phyloP scores from a whole-genome alignment of 2,113 vertebrate species.

The Toxotes chatareus region DNA sequence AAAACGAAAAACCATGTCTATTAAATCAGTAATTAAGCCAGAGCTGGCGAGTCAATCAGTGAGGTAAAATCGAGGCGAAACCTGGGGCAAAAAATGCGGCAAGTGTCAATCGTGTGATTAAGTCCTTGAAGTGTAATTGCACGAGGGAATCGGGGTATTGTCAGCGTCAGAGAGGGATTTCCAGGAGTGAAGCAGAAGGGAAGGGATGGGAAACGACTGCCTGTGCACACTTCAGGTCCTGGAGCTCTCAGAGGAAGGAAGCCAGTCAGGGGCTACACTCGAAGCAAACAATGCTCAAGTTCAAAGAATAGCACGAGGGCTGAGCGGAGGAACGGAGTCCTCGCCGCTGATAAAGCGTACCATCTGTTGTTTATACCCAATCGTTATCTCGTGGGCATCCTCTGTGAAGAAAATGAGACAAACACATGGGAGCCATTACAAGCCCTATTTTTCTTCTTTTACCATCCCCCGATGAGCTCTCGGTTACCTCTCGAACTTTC shows the following conservation, averaged over 20 bases:
- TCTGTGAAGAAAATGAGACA: constrained; percentile 59
- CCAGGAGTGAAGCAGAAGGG: constrained; percentile 19
- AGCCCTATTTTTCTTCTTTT: constrained; percentile 13
- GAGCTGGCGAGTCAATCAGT: constrained; percentile 19
- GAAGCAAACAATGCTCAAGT: constrained; percentile 54
- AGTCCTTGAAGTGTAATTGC: constrained; percentile 59
- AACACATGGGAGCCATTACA: constrained; percentile 37
- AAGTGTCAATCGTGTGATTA: constrained; percentile 48
- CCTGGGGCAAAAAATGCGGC: constrained; percentile 12
- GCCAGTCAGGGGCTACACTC: background rate
- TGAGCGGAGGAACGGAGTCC: constrained; percentile 31
- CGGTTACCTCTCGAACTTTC: constrained; percentile 17
- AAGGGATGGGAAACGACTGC: constrained; percentile 17
- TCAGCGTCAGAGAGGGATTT: constrained; percentile 47
- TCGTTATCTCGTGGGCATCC: constrained; percentile 48
- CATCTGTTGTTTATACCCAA: constrained; percentile 68
- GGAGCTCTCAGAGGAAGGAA: constrained; percentile 48
- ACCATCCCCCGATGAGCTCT: constrained; percentile 11
- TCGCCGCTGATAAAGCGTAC: constrained; percentile 39
- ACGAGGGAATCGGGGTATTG: constrained; percentile 42
- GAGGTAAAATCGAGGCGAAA: constrained; percentile 44
- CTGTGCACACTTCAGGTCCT: background rate
- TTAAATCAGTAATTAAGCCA: constrained; percentile 61
- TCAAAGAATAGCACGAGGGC: constrained; percentile 32
- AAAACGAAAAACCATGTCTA: constrained; percentile 16